Evolutionary conservation across 2,888 invertebrate species (phyloP), one percentile per base, ranked within the genome.

Genomic region (Dasypogon diadema): DNA sequence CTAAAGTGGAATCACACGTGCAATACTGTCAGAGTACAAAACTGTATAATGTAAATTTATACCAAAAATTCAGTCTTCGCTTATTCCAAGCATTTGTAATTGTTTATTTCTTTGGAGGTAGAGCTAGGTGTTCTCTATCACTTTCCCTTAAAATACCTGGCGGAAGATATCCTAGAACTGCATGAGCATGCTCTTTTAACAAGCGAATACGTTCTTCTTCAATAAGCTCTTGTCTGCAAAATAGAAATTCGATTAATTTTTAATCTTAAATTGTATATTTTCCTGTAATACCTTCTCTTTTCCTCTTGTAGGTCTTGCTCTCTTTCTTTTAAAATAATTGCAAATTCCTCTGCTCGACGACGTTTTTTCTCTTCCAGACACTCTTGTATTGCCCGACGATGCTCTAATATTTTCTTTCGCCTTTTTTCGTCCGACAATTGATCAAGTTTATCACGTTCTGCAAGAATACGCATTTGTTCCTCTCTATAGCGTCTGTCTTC

Each of bases 381-480:
- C 60, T 86, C 81, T 79, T 90, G 87, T 5, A 89, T 87, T 2
- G 87, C 87, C 78, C 86, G 86, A 74, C 89, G 87, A 80, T 91
- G 88, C 80, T 91, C 89, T 21, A 88, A 80, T 82, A 89, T 87
- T 80, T 90, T 90, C 82, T 87, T 85, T 21, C 90, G 84, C 48
- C 88, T 85, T 80, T 88, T 89, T 81, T 90, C 88, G 6, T 87
- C 87, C 2, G 90, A 88, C 82, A 91, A 83, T 80, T 89, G 89
- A 78, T 91, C 90, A 3, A 91, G 80, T 77, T 87, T 87, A 78
- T 89, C 88, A 76, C 89, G 89, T 82, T 90, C 90, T 1, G 89
- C 89, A 80, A 90, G 85, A 81, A 89, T 87, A 37, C 85, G 87
- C 81, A 90, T 80, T 82, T 87, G 79, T 48, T 79, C 79, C 8